Percentiles rank a stretch among this genome's conserved stretches.
Evolutionary conservation across 2,888 invertebrate species (phyloP).

Genomic region (Diarsia brunnea): DNA sequence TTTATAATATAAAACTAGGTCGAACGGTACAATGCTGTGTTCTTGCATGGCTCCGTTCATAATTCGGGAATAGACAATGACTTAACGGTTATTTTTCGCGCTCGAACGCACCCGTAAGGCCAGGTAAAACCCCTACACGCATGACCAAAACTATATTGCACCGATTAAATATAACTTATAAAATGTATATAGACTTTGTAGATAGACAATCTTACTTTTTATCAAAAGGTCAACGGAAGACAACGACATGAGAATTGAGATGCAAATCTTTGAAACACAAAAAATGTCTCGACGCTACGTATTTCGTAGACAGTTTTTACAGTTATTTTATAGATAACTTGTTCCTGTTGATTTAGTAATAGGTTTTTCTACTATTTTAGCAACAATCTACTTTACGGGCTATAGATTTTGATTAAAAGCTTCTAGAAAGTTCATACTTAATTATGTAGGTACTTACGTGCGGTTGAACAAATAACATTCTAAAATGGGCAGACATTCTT

Average conservation of each 20-base stretch:
- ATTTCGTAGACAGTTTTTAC: conserved; percentile 33
- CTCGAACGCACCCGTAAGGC: conserved; percentile 64
- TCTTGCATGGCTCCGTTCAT: conserved; percentile 79
- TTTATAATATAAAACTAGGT: conserved; percentile 59
- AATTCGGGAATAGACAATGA: conserved; percentile 71
- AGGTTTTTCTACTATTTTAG: background rate
- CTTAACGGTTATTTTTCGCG: conserved; percentile 74
- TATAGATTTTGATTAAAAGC: background rate
- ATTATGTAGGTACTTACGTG: background rate
- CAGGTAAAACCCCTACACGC: conserved; percentile 62
- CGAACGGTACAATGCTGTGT: conserved; percentile 57
- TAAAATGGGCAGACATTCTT: conserved; percentile 23
- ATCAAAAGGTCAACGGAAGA: conserved; percentile 45
- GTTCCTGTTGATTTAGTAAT: background rate
- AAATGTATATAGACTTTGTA: conserved; percentile 1
- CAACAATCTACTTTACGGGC: background rate
- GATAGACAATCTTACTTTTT: conserved; percentile 20
- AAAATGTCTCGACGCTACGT: conserved; percentile 20
- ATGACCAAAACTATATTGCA: conserved; percentile 18
- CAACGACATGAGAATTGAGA: conserved; percentile 37
- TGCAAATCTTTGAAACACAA: conserved; percentile 8
- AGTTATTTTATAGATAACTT: background rate
- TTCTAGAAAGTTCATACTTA: conserved; percentile 31
- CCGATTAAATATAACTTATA: background rate
- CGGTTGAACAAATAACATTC: conserved; percentile 34